A percentile compares a stretch with the other conserved stretches of the same genome.
Evolutionary conservation across 2,888 invertebrate species (phyloP).

Genomic region (Ceriagrion tenellum): DNA sequence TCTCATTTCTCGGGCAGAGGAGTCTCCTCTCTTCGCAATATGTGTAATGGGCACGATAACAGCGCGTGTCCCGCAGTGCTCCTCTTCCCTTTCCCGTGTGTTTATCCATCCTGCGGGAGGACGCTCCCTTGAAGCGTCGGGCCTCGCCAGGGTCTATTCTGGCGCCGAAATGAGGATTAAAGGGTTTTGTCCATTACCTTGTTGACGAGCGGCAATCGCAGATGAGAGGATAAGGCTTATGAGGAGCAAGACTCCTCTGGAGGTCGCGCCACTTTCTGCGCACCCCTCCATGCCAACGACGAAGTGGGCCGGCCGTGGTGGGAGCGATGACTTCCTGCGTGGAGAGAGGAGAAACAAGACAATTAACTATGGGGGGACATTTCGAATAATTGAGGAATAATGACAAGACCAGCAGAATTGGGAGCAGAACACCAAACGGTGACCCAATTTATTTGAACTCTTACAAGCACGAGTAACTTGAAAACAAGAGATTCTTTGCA

Average conservation of each 20-base stretch:
- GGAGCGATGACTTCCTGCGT: neutral
- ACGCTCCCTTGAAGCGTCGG: neutral
- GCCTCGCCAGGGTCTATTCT: neutral
- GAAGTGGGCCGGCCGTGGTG: slow-evolving; percentile 58
- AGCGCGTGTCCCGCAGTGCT: neutral
- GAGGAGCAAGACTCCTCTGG: slow-evolving; percentile 54
- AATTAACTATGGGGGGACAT: too few species aligned
- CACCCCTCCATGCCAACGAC: slow-evolving; percentile 57
- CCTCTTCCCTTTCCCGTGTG: neutral
- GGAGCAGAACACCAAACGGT: too few species aligned
- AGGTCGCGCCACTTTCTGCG: slow-evolving; percentile 60
- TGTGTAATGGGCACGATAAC: slow-evolving; percentile 9
- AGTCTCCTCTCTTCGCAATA: neutral
- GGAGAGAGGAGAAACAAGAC: neutral
- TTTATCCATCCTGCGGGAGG: neutral
- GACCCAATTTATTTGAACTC: too few species aligned
- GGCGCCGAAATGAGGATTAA: neutral
- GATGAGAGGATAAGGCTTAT: slow-evolving; percentile 45
- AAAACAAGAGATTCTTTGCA: too few species aligned
- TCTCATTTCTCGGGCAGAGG: neutral
- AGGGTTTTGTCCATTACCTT: slow-evolving; percentile 35
- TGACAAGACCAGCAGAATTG: too few species aligned
- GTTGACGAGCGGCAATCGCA: slow-evolving; percentile 60
- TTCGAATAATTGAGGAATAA: too few species aligned
- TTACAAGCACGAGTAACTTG: too few species aligned